Base-by-base conservation (phyloP, 1,140 invertebrate species). In the Augochlora pura region DNA sequence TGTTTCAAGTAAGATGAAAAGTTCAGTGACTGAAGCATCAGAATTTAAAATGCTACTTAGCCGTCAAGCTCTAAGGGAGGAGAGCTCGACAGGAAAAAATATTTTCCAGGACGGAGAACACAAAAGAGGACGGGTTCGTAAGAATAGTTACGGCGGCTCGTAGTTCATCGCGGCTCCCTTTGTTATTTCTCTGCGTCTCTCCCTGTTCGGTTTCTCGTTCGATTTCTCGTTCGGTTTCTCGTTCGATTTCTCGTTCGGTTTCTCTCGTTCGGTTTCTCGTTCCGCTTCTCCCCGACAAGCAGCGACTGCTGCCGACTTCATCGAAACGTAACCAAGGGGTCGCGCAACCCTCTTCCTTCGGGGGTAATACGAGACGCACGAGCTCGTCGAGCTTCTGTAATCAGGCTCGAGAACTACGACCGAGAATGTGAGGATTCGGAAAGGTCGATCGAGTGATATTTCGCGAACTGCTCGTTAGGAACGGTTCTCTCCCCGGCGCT, bases 321-420 rank as follows among this genome's bases (percentile, higher is more conserved):
- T 63, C 32, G 70, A 32, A 72, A 72, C 59, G 18, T 21, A 42
- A 63, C 7, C 60, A 9, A n/a, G 21, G 27, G 27, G 54, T n/a
- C 21, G 9, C 18, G 23, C 23, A 21, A 38, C 72, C 72, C 49
- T 57, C 27, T 27, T 59, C 39, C 65, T 62, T n/a, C 59, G 18
- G 38, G 38, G 39, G 52, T 23, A 62, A 42, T 42, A 60, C 57
- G 70, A 72, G 59, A 72, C 57, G 70, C 59, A 49, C 66, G n/a
- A 12, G 27, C 21, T 52, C 70, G 57, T 72, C 39, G 72, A 66
- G 72, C 72, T 75, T 75, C 72, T 27, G 46, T 75, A 66, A 75
- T 66, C 72, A 66, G n/a, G 27, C 25, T 27, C 16, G 66, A 49
- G 57, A 23, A 27, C 23, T 63, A 9, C 60, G 18, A 60, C 57